Base-by-base conservation (phyloP, 30 jellyfish, hydroid and myxozoan genomes). In the Sanderia malayensis region DNA sequence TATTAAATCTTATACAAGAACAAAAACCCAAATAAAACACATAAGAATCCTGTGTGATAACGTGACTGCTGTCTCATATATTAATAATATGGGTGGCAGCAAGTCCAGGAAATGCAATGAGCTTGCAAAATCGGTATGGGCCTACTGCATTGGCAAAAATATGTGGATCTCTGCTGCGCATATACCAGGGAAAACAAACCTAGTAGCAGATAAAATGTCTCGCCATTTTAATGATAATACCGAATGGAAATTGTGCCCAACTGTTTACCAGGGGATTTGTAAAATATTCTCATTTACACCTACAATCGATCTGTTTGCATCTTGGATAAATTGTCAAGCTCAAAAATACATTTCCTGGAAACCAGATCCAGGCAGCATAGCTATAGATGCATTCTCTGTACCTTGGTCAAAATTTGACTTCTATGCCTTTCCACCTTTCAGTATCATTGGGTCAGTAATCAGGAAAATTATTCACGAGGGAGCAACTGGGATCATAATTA, bases 281-380 rank as follows among this genome's bases (percentile, higher is more conserved):
- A 47, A 66, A 29, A 33, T 24, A 49, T 63, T 77, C 11, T 9
- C 61, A 47, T 71, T 71, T 57, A 6, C 80, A 11, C 87, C 94
- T 55, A 44, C 26, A 29, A 71, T 81, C 10, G 94, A 55, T 49
- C 44, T 81, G 31, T 68, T 81, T 81, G 86, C 94, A 15, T 25
- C 80, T 27, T 17, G 80, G 60, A 22, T 71, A 28, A 81, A 81
- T 60, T 7, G 32, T 20, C 74, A 71, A 46, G 32, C 33, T 21
- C 44, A 49, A 2, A 37, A 28, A 9, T 81, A 81, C 63, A 22
- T 70, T 11, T 81, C 82, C 45, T 81, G 57, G 71, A 55, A 28
- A 61, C 94, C 81, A 45, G 94, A 81, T 25, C 94, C 94, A 70
- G 73, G 73, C 44, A 27, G 71, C 58, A 31, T 81, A 52, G 80